These are phyloP conservation scores for Metridium senile DNA, from an alignment of 92 coral and sea anemone genomes.

Conservation along the genomic window DNA sequence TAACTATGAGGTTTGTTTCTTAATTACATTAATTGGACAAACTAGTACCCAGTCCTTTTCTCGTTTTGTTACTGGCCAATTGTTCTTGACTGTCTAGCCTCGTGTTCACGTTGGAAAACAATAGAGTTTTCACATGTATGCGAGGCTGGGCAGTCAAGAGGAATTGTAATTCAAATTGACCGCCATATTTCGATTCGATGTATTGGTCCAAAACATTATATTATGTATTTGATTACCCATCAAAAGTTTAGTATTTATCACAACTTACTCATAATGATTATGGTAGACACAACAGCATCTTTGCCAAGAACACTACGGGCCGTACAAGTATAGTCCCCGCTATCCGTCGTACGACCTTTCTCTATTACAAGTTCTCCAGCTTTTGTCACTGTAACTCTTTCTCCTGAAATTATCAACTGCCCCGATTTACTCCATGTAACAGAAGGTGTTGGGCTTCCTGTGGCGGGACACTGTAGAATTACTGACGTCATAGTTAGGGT, in stretches of 20 bases:
- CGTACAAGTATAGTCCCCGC: slow-evolving; percentile 35
- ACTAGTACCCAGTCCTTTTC: no score
- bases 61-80: no score
- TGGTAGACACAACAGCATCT: slow-evolving; percentile 25
- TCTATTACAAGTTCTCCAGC: slow-evolving; percentile 16
- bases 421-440: slow-evolving; percentile 51
- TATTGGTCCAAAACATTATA: no score
- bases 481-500: slow-evolving; percentile 46
- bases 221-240: not conserved
- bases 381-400: slow-evolving; percentile 16
- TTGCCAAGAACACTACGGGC: slow-evolving; percentile 30
- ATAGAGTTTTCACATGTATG: no score
- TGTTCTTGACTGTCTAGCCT: no score
- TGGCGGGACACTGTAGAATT: slow-evolving; percentile 46
- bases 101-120: no score
- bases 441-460: slow-evolving; percentile 46
- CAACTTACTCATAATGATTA: slow-evolving; percentile 31
- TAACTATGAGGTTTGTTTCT: no score
- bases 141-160: no score
- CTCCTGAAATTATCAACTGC: slow-evolving; percentile 24
- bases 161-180: no score
- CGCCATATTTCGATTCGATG: no score
- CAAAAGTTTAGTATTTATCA: not conserved
- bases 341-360: slow-evolving; percentile 26
- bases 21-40: no score